These are phyloP conservation scores for Amphimallon solstitiale DNA, from an alignment of 2,888 invertebrate genomes.

Conservation along the genomic window DNA sequence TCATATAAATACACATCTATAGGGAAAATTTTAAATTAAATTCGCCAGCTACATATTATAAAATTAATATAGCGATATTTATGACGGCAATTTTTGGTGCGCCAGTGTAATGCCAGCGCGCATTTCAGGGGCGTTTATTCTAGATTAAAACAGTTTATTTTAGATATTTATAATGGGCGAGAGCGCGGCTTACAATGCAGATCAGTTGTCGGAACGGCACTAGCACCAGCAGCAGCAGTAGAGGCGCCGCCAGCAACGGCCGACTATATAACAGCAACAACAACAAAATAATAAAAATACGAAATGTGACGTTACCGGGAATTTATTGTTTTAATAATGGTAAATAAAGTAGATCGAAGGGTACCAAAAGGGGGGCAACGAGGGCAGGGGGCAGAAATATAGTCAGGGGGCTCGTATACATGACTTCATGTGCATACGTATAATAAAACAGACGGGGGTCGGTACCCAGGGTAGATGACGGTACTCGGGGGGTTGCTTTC, in stretches of 20 bases:
- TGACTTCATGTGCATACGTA: conserved; percentile 26
- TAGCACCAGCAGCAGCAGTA: conserved; percentile 10
- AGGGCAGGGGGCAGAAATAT: background rate
- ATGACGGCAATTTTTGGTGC: conserved; percentile 64
- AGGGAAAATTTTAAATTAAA: conserved; percentile 56
- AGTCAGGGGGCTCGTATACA: background rate
- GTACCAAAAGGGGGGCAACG: conserved; percentile 40
- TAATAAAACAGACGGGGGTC: conserved; percentile 20
- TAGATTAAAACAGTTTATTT: conserved; percentile 66
- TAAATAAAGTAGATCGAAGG: conserved; percentile 63
- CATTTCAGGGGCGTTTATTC: conserved; percentile 63
- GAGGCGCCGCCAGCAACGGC: background rate
- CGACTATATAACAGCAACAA: conserved; percentile 41
- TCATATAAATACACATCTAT: conserved; percentile 3
- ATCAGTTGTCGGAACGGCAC: conserved; percentile 61
- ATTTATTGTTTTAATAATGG: conserved; percentile 66
- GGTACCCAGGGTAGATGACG: background rate
- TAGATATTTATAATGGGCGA: conserved; percentile 63
- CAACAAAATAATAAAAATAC: conserved; percentile 62
- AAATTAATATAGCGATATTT: conserved; percentile 65
- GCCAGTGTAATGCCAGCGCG: conserved; percentile 58
- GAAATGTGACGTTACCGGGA: conserved; percentile 63
- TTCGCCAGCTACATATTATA: conserved; percentile 61
- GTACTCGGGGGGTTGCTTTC: background rate
- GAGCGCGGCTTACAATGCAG: conserved; percentile 60